Evolutionary conservation across 2,888 invertebrate species (phyloP).

Genomic region (Drosophila percnosoma): DNA sequence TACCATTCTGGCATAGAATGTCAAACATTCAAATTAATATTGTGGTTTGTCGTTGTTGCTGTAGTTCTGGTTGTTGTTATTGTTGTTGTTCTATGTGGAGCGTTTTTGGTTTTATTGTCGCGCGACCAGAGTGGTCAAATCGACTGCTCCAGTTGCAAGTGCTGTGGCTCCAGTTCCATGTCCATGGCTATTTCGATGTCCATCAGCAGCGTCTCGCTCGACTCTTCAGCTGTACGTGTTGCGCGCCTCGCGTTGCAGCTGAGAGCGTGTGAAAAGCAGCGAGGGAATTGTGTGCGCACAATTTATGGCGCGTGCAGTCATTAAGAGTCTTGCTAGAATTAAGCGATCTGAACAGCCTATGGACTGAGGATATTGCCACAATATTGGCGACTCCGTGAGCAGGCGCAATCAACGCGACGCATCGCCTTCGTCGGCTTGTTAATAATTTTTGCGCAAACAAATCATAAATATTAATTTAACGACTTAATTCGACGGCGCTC

Average conservation of each 20-base stretch:
- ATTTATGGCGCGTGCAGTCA: conserved; percentile 71
- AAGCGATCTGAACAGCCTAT: conserved; percentile 18
- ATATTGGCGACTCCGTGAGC: conserved; percentile 3
- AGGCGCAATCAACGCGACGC: conserved; percentile 24
- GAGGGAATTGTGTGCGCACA: conserved; percentile 22
- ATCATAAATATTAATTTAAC: conserved; percentile 80
- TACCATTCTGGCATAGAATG: conserved; percentile 64
- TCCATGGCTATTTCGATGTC: background rate
- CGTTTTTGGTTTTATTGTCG: conserved; percentile 41
- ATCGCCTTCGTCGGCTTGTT: conserved; percentile 17
- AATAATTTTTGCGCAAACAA: conserved; percentile 66
- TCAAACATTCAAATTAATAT: conserved; percentile 71
- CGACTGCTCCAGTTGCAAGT: conserved; percentile 18
- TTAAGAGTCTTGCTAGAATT: conserved; percentile 66
- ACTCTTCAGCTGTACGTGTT: conserved; percentile 22
- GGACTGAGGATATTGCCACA: conserved; percentile 5
- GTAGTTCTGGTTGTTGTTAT: conserved; percentile 6
- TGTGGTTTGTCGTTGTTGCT: conserved; percentile 9
- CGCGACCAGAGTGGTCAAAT: conserved; percentile 34
- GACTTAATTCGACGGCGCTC: conserved; percentile 75
- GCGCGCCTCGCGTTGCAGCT: conserved; percentile 39
- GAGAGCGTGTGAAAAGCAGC: conserved; percentile 69
- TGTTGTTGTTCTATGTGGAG: conserved; percentile 18
- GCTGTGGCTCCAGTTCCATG: conserved; percentile 17
- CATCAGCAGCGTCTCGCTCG: background rate